Conservation (phyloP, 2,797 vertebrate genomes). For the Liparis tanakae region DNA sequence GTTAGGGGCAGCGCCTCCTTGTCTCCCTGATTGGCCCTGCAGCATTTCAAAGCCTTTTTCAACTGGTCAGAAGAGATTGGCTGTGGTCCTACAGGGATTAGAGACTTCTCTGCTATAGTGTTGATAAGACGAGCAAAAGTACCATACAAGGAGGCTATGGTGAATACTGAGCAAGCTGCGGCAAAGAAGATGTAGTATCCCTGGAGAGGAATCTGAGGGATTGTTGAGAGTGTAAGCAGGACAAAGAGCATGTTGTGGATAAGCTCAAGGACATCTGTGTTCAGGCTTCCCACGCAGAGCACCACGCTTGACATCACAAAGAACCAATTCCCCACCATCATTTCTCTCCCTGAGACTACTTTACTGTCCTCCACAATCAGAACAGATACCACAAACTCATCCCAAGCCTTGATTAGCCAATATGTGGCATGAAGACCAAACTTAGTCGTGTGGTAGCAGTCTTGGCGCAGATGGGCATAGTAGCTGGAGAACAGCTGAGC, state of each 20-base stretch:
- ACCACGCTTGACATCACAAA: conserved; percentile 83
- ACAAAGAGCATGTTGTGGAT: conserved; percentile 86
- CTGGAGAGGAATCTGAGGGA: conserved; percentile 84
- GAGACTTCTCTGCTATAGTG: conserved; percentile 88
- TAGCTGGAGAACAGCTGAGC: conserved; percentile 89
- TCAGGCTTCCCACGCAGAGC: conserved; percentile 82
- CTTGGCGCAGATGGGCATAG: conserved; percentile 87
- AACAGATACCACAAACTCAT: conserved; percentile 84
- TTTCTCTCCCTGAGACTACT: conserved; percentile 65
- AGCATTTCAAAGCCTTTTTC: conserved; percentile 54
- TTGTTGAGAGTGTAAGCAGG: conserved; percentile 82
- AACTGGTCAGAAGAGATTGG: conserved; percentile 80
- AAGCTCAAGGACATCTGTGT: conserved; percentile 86
- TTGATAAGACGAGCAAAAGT: conserved; percentile 89
- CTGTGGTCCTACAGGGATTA: conserved; percentile 86
- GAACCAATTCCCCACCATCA: conserved; percentile 91
- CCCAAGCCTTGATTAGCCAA: conserved; percentile 91
- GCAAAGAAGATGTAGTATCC: conserved; percentile 85
- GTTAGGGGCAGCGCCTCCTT: conserved; percentile 9
- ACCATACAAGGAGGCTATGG: conserved; percentile 82
- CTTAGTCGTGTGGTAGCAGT: conserved; percentile 88
- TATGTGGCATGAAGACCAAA: conserved; percentile 86
- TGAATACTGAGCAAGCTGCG: conserved; percentile 83
- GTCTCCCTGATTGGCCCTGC: conserved; percentile 19
- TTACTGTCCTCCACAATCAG: conserved; percentile 44